Evolutionary conservation across 2,888 invertebrate genomes (phyloP), one percentile per base, ranked within the genome.

Genomic region (Bombylius discolor): DNA sequence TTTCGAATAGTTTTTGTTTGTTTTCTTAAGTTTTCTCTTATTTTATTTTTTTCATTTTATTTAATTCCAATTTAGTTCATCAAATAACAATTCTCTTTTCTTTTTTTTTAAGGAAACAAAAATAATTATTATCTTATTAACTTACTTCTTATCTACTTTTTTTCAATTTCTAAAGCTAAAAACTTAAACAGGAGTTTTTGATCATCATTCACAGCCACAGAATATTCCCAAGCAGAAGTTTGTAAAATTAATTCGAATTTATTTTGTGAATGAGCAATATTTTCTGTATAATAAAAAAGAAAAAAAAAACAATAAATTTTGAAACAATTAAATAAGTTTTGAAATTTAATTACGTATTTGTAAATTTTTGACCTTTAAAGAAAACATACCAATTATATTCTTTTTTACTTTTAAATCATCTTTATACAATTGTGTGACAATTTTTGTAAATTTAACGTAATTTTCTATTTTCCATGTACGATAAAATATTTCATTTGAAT

Each of bases 401-500:
- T 57, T 61, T 56, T 73, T 74, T 0, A 70, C 58, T 5, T 60
- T 45, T 0, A 62, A 58, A 58, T 74, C 74, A 32, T 61, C 52
- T 44, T 59, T 58, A 48, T 71, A 74, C 39, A 62, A 61, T 4
- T 63, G 56, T 0, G 61, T n/a, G 2, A 72, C 52, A 13, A 64
- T 63, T n/a, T 64, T 59, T 0, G 64, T 48, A 50, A 70, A 70
- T 0, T 59, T 42, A 1, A 69, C 57, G 52, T 68, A 69, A 47
- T 69, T 64, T 1, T 59, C n/a, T 6, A 70, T 52, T 9, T 62
- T 58, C 74, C 74, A 74, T 1, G 71, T 66, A 32, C 69, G 67
- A 58, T 66, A 68, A 36, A 69, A 64, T 4, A 67, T 58, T 5
- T 64, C 64, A 23, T 65, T 62, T 4, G 57, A 55, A 23, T 23